Percentiles rank a stretch among this genome's conserved stretches.
Conservation (phyloP, 2,888 invertebrate species). For the Ypsolopha scabrella region DNA sequence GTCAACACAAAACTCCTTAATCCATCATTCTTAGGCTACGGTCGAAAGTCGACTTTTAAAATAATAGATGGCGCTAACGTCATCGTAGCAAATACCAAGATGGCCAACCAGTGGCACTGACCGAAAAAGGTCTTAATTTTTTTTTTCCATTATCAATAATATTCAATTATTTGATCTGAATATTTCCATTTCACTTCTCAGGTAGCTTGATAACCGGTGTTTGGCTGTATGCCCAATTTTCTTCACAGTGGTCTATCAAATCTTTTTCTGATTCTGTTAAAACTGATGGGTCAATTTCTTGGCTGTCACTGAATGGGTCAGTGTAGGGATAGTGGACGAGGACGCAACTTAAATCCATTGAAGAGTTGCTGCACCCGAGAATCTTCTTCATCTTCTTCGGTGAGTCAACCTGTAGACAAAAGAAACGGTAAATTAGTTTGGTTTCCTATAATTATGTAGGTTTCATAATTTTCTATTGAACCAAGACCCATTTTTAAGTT, state of each 20-base stretch:
- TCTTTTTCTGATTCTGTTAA: slow-evolving; percentile 73
- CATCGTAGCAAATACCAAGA: too few species aligned
- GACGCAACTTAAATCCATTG: slow-evolving; percentile 67
- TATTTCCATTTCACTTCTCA: slow-evolving; percentile 57
- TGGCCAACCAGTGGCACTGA: too few species aligned
- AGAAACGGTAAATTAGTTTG: slow-evolving; percentile 12
- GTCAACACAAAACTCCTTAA: too few species aligned
- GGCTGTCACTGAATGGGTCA: slow-evolving; percentile 56
- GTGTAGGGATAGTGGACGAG: slow-evolving; percentile 64
- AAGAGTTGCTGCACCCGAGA: slow-evolving; percentile 50
- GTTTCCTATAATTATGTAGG: too few species aligned
- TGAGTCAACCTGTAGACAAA: slow-evolving; percentile 67
- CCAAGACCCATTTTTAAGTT: too few species aligned
- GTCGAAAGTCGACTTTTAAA: too few species aligned
- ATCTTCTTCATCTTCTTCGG: slow-evolving; percentile 62
- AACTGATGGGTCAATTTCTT: slow-evolving; percentile 48
- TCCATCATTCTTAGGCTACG: too few species aligned
- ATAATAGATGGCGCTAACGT: too few species aligned
- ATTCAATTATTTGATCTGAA: too few species aligned
- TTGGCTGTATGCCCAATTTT: slow-evolving; percentile 72
- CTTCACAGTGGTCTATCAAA: slow-evolving; percentile 76
- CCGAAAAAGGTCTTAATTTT: too few species aligned
- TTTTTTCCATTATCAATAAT: too few species aligned
- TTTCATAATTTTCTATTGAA: too few species aligned
- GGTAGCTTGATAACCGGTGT: slow-evolving; percentile 76